A percentile compares a stretch with the other conserved stretches of the same genome.
phyloP scores from a whole-genome alignment of 2,113 vertebrate species.

The Bubo bubo region DNA sequence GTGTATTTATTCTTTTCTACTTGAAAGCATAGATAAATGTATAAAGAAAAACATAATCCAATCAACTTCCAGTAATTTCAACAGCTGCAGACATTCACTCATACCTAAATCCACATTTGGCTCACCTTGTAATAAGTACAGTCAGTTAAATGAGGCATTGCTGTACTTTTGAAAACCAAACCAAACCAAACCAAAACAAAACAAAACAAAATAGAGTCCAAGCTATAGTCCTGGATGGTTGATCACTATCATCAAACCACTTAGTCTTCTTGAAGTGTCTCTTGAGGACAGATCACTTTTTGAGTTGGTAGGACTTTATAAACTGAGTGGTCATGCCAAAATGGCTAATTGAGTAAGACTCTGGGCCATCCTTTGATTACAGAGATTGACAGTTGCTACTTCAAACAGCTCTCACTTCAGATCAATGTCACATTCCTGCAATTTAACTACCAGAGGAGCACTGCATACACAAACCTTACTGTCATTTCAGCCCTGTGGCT shows the following conservation, averaged over 20 bases:
- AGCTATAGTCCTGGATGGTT: background rate
- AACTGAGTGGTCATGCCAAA: conserved; percentile 74
- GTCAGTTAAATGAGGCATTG: conserved; percentile 85
- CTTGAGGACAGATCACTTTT: conserved; percentile 36
- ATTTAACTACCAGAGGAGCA: conserved; percentile 83
- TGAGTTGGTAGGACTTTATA: conserved; percentile 73
- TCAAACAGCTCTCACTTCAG: conserved; percentile 76
- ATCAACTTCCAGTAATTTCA: background rate
- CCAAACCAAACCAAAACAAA: background rate
- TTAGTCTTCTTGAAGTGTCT: conserved; percentile 26
- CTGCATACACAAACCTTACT: conserved; percentile 68
- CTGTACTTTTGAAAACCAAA: conserved; percentile 68
- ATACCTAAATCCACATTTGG: conserved; percentile 14
- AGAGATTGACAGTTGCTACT: conserved; percentile 77
- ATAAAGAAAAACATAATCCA: background rate
- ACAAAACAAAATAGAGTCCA: background rate
- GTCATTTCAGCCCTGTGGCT: conserved; percentile 71
- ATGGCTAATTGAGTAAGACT: conserved; percentile 80
- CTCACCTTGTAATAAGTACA: conserved; percentile 81
- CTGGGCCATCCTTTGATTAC: conserved; percentile 77
- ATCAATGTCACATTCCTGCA: conserved; percentile 79
- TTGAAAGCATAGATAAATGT: background rate
- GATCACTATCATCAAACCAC: background rate
- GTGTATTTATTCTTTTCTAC: background rate
- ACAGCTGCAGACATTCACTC: background rate